These are phyloP conservation scores for Enteromius unitaeniatus DNA, from an alignment of 2,797 vertebrate genomes.

Conservation along the genomic window DNA sequence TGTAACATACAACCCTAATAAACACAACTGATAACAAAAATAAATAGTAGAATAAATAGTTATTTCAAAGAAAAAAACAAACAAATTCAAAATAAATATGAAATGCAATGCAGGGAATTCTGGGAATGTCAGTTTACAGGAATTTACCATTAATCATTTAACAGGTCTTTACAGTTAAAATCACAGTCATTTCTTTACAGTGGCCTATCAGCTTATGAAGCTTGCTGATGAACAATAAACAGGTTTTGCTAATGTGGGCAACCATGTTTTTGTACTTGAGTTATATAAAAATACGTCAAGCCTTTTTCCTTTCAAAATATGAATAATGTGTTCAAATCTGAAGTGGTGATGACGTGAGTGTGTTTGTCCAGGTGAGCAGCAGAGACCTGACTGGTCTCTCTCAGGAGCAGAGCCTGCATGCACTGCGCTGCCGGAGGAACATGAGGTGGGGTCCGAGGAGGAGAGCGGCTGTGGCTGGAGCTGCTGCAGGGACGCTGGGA, in stretches of 20 bases:
- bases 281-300: background rate
- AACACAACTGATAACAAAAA: too few relatives aligned
- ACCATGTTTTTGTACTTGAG: background rate
- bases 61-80: too few relatives aligned
- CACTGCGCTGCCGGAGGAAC: conserved; percentile 81
- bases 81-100: too few relatives aligned
- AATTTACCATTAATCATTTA: too few relatives aligned
- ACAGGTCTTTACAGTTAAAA: too few relatives aligned
- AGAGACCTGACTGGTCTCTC: conserved; percentile 84
- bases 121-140: too few relatives aligned
- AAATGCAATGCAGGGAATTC: too few relatives aligned
- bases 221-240: background rate
- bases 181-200: too few relatives aligned
- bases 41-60: too few relatives aligned
- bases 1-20: too few relatives aligned
- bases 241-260: background rate
- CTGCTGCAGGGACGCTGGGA: conserved; percentile 45
- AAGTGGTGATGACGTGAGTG: background rate
- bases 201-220: background rate
- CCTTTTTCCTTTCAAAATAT: background rate
- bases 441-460: conserved; percentile 80
- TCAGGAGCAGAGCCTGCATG: conserved; percentile 81
- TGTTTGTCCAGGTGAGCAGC: conserved; percentile 78
- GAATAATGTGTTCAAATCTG: background rate
- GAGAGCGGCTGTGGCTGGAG: conserved; percentile 68